Percentiles rank a stretch among this genome's conserved stretches.
Evolutionary conservation across 2,888 invertebrate genomes (phyloP).

Genomic region (Cremastobaeus sp.): DNA sequence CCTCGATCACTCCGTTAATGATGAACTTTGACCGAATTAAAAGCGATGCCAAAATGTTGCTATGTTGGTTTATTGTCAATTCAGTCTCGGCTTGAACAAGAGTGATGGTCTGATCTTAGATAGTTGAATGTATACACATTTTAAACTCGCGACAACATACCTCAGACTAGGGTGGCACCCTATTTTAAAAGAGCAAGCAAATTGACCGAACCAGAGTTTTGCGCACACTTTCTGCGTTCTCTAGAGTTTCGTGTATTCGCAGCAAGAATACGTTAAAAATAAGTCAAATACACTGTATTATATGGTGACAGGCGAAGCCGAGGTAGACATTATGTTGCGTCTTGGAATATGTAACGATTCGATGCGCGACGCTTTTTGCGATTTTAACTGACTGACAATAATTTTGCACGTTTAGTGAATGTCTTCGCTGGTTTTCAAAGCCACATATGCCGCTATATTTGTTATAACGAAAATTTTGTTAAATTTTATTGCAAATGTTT

Average conservation of each 20-base stretch:
- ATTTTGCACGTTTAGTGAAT: slow-evolving; percentile 24
- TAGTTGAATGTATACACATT: slow-evolving; percentile 25
- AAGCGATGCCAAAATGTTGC: slow-evolving; percentile 8
- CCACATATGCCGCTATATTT: slow-evolving; percentile 13
- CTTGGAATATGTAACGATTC: slow-evolving; percentile 23
- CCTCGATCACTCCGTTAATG: too few relatives aligned
- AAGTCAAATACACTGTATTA: slow-evolving; percentile 5
- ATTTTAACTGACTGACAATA: slow-evolving; percentile 42
- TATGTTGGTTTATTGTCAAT: too few relatives aligned
- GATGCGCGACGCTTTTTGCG: slow-evolving; percentile 24
- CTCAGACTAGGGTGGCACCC: slow-evolving; percentile 36
- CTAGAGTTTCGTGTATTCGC: slow-evolving; percentile 20
- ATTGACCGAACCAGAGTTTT: slow-evolving; percentile 31
- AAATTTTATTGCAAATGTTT: slow-evolving; percentile 2
- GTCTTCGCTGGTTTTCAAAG: slow-evolving; percentile 5
- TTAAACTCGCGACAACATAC: slow-evolving; percentile 45
- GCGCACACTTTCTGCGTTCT: slow-evolving; percentile 43
- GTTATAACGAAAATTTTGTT: too few relatives aligned
- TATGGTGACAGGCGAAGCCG: not conserved
- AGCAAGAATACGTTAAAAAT: slow-evolving; percentile 1
- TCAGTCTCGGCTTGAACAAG: too few relatives aligned
- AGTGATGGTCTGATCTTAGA: slow-evolving; percentile 40
- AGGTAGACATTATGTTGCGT: slow-evolving; percentile 3
- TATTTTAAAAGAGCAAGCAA: slow-evolving; percentile 51
- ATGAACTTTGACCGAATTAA: too few relatives aligned